phyloP scores from a whole-genome alignment of 2,797 vertebrate species.

The Lerista edwardsae region DNA sequence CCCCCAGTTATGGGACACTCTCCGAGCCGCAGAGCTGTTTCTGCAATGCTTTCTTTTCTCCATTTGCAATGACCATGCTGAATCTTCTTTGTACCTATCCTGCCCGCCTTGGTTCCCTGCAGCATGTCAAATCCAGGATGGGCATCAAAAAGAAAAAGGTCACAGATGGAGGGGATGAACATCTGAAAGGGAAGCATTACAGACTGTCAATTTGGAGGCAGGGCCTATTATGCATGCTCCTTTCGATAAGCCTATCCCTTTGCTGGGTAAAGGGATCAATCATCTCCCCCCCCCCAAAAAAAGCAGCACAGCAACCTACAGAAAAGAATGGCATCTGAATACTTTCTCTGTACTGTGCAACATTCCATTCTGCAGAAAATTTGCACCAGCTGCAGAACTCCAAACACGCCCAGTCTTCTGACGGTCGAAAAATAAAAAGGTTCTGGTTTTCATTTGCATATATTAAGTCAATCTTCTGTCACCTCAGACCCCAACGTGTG shows the following conservation, averaged over 20 bases:
- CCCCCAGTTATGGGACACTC: not conserved
- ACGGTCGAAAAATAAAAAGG: slow-evolving; percentile 51
- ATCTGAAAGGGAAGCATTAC: slow-evolving; percentile 42
- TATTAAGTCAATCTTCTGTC: slow-evolving; percentile 52
- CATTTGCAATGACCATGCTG: slow-evolving; percentile 14
- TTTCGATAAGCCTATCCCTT: slow-evolving; percentile 41
- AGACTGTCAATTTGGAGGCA: slow-evolving; percentile 34
- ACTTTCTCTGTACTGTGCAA: slow-evolving; percentile 32
- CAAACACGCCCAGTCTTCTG: slow-evolving; percentile 29
- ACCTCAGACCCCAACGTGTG: slow-evolving; percentile 40
- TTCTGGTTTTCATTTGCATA: slow-evolving; percentile 46
- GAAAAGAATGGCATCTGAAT: slow-evolving; percentile 13
- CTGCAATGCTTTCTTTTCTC: slow-evolving; percentile 14
- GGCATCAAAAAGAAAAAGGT: slow-evolving; percentile 43
- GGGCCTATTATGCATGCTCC: slow-evolving; percentile 38
- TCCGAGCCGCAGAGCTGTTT: slow-evolving; percentile 2
- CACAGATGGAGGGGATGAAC: slow-evolving; percentile 38
- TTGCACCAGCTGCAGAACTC: slow-evolving; percentile 34
- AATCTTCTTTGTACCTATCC: slow-evolving; percentile 17
- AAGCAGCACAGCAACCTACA: slow-evolving; percentile 33
- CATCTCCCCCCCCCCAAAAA: slow-evolving; percentile 49
- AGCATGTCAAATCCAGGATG: slow-evolving; percentile 44
- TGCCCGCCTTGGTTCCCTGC: slow-evolving; percentile 20
- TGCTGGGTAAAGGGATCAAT: slow-evolving; percentile 51
- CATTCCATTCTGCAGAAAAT: slow-evolving; percentile 58